phyloP scores from a whole-genome alignment of 1,140 invertebrate species.

The Magallana gigas region DNA sequence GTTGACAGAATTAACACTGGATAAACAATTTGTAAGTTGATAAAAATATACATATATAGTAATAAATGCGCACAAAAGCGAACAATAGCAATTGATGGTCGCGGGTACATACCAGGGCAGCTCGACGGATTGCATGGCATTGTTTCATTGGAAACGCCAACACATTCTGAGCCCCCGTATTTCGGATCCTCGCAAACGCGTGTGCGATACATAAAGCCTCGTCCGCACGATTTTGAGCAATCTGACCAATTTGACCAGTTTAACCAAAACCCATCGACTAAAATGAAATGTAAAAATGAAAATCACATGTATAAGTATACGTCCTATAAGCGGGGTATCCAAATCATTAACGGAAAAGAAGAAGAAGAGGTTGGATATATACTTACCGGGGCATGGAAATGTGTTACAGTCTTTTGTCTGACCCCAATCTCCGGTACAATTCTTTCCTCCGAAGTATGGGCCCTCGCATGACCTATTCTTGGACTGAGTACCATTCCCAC shows the following conservation, averaged over 20 bases:
- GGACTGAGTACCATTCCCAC: conserved; percentile 83
- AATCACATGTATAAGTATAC: not conserved
- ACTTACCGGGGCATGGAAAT: conserved; percentile 63
- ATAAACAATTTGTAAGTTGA: too few relatives aligned
- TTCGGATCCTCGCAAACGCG: conserved; percentile 62
- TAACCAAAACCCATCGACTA: conserved; percentile 68
- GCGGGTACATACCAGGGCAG: conserved; percentile 55
- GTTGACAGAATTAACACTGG: too few relatives aligned
- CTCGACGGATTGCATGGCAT: conserved; percentile 54
- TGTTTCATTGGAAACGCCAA: conserved; percentile 49
- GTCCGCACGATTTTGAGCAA: conserved; percentile 93
- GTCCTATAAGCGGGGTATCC: not conserved
- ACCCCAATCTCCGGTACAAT: conserved; percentile 56
- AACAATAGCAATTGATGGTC: not conserved
- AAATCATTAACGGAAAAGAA: not conserved
- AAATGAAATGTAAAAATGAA: not conserved
- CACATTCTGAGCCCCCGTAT: conserved; percentile 59
- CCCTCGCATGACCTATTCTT: conserved; percentile 81
- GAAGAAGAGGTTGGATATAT: not conserved
- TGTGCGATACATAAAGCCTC: conserved; percentile 88
- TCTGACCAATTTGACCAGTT: conserved; percentile 88
- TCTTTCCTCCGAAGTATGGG: conserved; percentile 60
- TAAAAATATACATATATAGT: too few relatives aligned
- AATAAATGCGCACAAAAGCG: not conserved
- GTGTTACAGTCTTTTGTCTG: conserved; percentile 62